These are phyloP conservation scores for Pyrgus malvae DNA, from an alignment of 2,888 invertebrate species.

Conservation along the genomic window DNA sequence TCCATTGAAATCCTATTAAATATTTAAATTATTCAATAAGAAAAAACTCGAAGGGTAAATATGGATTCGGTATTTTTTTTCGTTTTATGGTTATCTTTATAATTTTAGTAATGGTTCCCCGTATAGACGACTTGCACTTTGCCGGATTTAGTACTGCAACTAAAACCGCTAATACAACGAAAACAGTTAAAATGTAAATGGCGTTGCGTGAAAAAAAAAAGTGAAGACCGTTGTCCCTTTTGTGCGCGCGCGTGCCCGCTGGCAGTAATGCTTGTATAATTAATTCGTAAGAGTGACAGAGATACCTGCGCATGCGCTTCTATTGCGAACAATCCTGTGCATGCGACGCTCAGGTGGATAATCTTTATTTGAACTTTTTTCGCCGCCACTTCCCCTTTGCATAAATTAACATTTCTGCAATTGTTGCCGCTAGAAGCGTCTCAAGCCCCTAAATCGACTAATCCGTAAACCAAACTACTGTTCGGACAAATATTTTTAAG, in stretches of 20 bases:
- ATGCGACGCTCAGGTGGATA: conserved; percentile 74
- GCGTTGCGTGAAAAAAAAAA: conserved; percentile 39
- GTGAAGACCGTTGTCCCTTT: conserved; percentile 45
- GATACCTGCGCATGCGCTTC: conserved; percentile 62
- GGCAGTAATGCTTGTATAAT: conserved; percentile 59
- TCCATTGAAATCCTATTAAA: too few relatives aligned
- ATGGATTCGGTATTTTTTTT: too few relatives aligned
- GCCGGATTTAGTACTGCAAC: conserved; percentile 16
- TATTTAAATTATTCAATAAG: too few relatives aligned
- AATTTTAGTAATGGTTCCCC: too few relatives aligned
- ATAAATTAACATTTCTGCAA: conserved; percentile 74
- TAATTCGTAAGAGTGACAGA: conserved; percentile 63
- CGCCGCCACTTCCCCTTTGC: conserved; percentile 77
- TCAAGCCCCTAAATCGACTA: neutral
- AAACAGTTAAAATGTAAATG: conserved; percentile 50
- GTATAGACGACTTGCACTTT: too few relatives aligned
- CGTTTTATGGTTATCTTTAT: too few relatives aligned
- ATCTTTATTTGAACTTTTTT: conserved; percentile 71
- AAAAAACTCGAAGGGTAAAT: too few relatives aligned
- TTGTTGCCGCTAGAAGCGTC: conserved; percentile 37
- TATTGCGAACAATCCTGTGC: conserved; percentile 58
- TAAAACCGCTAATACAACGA: conserved; percentile 22
- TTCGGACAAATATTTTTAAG: neutral
- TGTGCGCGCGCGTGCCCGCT: conserved; percentile 54
- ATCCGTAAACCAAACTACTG: neutral